phyloP scores from a whole-genome alignment of 37 sponge, comb jelly and placozoan genomes.

The Ephydatia muelleri region DNA sequence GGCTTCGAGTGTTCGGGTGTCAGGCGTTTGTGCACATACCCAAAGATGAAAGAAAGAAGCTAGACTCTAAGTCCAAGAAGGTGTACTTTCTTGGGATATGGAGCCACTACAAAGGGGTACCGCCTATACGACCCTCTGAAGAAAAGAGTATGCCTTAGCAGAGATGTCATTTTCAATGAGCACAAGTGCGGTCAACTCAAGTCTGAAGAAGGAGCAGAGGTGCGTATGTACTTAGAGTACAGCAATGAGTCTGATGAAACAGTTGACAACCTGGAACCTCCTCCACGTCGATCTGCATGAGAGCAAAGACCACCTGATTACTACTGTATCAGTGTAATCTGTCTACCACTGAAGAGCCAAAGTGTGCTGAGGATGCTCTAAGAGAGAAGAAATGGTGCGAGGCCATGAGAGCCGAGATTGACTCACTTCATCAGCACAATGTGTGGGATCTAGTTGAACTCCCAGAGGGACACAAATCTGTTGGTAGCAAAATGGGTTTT shows the following conservation, averaged over 20 bases:
- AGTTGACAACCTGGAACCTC: background rate
- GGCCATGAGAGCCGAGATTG: constrained; percentile 42
- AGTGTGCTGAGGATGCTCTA: constrained; percentile 17
- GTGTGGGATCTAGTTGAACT: constrained; percentile 45
- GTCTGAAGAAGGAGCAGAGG: constrained; percentile 1
- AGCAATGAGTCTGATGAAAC: background rate
- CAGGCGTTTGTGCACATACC: constrained; percentile 25
- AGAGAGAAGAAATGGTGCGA: constrained; percentile 27
- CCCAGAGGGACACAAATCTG: constrained; percentile 22
- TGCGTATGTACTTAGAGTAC: constrained; percentile 20
- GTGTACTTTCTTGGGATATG: constrained; percentile 58
- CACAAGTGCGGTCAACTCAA: constrained; percentile 3
- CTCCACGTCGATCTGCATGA: constrained; percentile 3
- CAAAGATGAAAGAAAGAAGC: constrained; percentile 54
- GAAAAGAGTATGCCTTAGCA: constrained; percentile 28
- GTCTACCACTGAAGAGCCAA: constrained; percentile 12
- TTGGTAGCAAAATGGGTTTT: constrained; percentile 52
- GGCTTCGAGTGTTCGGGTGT: constrained; percentile 58
- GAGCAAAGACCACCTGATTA: constrained; percentile 28
- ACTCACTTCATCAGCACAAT: constrained; percentile 37
- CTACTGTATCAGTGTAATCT: constrained; percentile 28
- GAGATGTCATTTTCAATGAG: constrained; percentile 53
- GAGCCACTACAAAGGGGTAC: constrained; percentile 41
- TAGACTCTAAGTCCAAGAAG: constrained; percentile 37
- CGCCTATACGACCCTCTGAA: constrained; percentile 38